Percentiles rank a stretch among this genome's conserved stretches.
Conservation (phyloP, 2,797 vertebrate genomes). For the Darevskia nairensis region DNA sequence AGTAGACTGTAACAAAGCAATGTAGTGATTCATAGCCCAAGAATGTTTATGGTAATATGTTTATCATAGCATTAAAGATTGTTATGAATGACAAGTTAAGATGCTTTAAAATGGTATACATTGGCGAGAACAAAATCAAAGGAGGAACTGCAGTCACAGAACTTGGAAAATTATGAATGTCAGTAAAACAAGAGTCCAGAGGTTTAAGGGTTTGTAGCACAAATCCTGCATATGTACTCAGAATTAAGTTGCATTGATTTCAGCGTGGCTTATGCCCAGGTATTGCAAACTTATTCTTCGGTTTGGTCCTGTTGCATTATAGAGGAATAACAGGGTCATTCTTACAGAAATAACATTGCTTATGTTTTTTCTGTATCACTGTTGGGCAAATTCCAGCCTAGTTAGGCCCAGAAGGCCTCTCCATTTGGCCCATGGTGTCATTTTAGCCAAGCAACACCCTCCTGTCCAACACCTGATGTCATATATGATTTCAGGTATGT, state of each 20-base stretch:
- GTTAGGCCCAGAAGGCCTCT: not conserved
- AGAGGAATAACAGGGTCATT: not conserved
- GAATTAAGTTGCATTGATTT: not conserved
- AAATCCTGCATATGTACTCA: not conserved
- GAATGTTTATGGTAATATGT: constrained; percentile 19
- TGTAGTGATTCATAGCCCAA: constrained; percentile 9
- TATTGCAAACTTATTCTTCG: not conserved
- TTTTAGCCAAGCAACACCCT: not conserved
- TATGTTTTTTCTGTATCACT: no score
- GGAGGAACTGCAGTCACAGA: not conserved
- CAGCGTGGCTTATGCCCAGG: not conserved
- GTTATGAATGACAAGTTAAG: constrained; percentile 12
- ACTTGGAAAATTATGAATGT: not conserved
- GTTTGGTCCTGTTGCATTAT: not conserved
- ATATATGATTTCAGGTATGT: not conserved
- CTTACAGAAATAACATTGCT: not conserved
- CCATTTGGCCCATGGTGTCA: not conserved
- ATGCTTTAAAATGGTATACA: not conserved
- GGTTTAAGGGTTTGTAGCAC: not conserved
- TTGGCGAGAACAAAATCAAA: not conserved
- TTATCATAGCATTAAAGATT: constrained; percentile 11
- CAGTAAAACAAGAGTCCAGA: not conserved
- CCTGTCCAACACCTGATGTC: not conserved
- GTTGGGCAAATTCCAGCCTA: not conserved
- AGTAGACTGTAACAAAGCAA: constrained; percentile 9